These are phyloP conservation scores for Danio rerio DNA, from an alignment of 2,113 vertebrate genomes.

Conservation along the genomic window GRCz12tu NC_133179.1:24774001-24774500, in stretches of 20 bases:
- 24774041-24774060: constrained; percentile 9
- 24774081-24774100: background rate
- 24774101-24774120: background rate
- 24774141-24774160: constrained; percentile 20
- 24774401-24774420: constrained; percentile 21
- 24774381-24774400: constrained; percentile 33
- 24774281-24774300: constrained; percentile 17
- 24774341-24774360: constrained; percentile 15
- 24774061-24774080: background rate
- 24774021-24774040: constrained; percentile 17
- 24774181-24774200: constrained; percentile 24
- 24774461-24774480: constrained; percentile 14
- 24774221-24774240: constrained; percentile 48
- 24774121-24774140: constrained; percentile 48
- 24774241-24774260: constrained; percentile 56
- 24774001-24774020: constrained; percentile 55
- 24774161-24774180: constrained; percentile 34
- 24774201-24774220: constrained; percentile 47
- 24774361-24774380: constrained; percentile 41
- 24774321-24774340: constrained; percentile 43
- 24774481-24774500: background rate
- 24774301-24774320: constrained; percentile 36
- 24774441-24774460: constrained; percentile 7
- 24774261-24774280: constrained; percentile 35
- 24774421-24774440: constrained; percentile 4